Base-by-base conservation (phyloP, 2,113 vertebrate genomes). In the Ciconia stormi region DNA sequence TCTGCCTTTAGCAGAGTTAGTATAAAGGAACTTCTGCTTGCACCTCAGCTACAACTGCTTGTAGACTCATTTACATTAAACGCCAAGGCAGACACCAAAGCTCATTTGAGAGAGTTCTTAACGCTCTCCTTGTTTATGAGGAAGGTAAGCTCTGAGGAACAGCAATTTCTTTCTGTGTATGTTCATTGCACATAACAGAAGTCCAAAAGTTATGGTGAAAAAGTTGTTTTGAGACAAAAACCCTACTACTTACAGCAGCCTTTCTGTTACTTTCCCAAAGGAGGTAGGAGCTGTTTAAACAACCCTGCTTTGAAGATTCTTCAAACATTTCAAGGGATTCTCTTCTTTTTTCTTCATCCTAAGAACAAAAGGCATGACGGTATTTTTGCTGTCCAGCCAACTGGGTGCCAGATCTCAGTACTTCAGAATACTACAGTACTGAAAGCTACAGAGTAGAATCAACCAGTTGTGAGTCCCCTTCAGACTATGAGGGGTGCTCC, bases 251-350 rank as follows among this genome's bases (percentile, higher is more conserved):
- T 95, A 99, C 99, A 53, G 99, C 98, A 50, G 93, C 91, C 94
- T 93, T 98, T 42, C 98, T 98, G 82, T 98, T 99, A 44, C 98
- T 98, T 96, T 99, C 99, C 99, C 99, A 99, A 72, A 99, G 96
- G 93, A 99, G 98, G 97, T 99, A 99, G 2, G 99, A 99, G 97
- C 99, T 99, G 95, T 98, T 98, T 83, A 99, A 95, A 91, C 99
- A 99, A 42, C 99, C 99, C 34, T 98, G 98, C 73, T 92, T 97
- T 2, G 99, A 99, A 2, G 99, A 99, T 82, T 99, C 98, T 89
- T 99, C 98, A 95, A 99, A 98, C 97, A 99, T 98, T 62, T 97
- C 95, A 63, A 98, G 90, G 29, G 99, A 99, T 83, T 99, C 98
- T 7, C 93, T 97, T 52, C 92, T 98, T 91, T 95, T 99, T 84